phyloP scores from a whole-genome alignment of 2,797 vertebrate genomes.

The Phrynocephalus vlangalii region DNA sequence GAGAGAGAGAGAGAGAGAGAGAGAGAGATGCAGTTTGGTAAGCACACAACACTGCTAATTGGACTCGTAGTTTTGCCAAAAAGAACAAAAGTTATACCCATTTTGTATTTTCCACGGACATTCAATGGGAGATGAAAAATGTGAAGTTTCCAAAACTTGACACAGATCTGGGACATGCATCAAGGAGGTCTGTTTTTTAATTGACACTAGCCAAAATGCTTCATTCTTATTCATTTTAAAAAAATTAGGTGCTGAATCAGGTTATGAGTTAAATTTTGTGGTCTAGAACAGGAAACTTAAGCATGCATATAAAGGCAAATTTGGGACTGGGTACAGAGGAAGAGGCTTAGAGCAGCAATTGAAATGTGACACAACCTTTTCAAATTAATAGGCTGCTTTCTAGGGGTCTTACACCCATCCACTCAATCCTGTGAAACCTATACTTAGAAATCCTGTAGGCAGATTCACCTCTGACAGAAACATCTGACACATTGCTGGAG shows the following conservation, averaged over 20 bases:
- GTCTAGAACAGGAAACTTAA: not conserved
- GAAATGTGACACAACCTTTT: constrained; percentile 16
- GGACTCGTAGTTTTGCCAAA: not conserved
- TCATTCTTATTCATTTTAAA: not conserved
- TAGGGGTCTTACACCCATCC: constrained; percentile 4
- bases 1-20: too few relatives aligned
- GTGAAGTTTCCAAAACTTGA: not conserved
- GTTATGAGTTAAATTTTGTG: not conserved
- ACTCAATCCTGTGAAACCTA: constrained; percentile 25
- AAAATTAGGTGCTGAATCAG: not conserved
- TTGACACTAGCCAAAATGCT: not conserved
- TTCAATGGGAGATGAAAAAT: not conserved
- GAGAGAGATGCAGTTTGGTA: not conserved
- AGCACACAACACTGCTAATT: not conserved
- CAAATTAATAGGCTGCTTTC: constrained; percentile 30
- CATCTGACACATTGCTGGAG: constrained; percentile 25
- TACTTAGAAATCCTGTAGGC: constrained; percentile 22
- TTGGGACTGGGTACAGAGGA: not conserved
- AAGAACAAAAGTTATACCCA: not conserved
- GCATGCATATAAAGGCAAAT: not conserved
- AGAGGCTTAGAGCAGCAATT: constrained; percentile 7
- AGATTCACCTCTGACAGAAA: constrained; percentile 33
- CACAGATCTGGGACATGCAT: not conserved
- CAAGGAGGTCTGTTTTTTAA: not conserved
- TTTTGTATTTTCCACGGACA: not conserved